Evolutionary conservation across 2,113 vertebrate species (phyloP).

Genomic region (Riparia riparia): DNA sequence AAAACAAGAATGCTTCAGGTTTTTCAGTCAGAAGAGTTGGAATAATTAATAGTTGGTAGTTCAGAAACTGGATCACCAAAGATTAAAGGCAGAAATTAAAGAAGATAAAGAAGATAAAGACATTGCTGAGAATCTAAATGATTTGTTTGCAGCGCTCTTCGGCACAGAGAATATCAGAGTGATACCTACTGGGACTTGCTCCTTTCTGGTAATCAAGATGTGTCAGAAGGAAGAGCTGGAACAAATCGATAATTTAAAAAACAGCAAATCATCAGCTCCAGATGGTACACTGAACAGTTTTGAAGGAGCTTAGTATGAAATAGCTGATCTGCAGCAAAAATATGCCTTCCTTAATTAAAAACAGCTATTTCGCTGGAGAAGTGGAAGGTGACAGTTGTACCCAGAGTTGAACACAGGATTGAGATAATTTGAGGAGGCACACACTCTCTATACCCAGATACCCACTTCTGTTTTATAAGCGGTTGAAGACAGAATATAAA

Average conservation of each 20-base stretch:
- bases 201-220: slow-evolving; percentile 64
- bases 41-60: neutral
- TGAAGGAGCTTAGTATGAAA: slow-evolving; percentile 18
- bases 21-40: neutral
- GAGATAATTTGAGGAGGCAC: neutral
- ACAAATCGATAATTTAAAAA: slow-evolving; percentile 66
- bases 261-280: slow-evolving; percentile 58
- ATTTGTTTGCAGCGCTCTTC: neutral
- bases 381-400: neutral
- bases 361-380: neutral
- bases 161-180: slow-evolving; percentile 5
- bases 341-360: slow-evolving; percentile 34
- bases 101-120: slow-evolving; percentile 41
- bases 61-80: neutral
- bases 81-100: slow-evolving; percentile 36
- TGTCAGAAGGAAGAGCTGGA: slow-evolving; percentile 63
- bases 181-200: slow-evolving; percentile 57
- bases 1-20: neutral
- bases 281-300: slow-evolving; percentile 51
- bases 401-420: neutral
- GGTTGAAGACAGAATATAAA: neutral
- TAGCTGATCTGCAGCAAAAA: slow-evolving; percentile 43
- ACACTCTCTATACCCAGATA: neutral
- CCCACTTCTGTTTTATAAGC: neutral
- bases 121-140: slow-evolving; percentile 18